Evolutionary conservation across 2,888 invertebrate species (phyloP), one percentile per base, ranked within the genome.

Genomic region (Sarcophaga carnaria): DNA sequence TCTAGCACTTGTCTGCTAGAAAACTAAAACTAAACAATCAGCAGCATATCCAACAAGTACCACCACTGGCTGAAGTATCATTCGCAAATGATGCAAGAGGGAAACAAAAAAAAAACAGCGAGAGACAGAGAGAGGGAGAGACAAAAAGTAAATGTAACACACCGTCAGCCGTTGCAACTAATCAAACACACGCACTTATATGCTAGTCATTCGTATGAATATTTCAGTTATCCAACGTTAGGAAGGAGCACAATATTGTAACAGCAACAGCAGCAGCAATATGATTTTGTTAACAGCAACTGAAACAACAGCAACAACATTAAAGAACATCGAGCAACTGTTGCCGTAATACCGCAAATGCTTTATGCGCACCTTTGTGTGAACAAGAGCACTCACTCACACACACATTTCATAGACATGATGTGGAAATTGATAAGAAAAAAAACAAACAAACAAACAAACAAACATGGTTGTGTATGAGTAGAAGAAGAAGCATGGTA

Each of bases 261-360:
- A 63, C 47, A 14, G 59, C 78, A 83, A n/a, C 83, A 63, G 60
- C 77, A 72, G 72, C 83, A 67, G 72, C 83, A 67, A 75, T 83
- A 77, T 74, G 86, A 72, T 86, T 66, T 85, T 85, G 85, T 85
- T 85, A 85, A 80, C 77, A 84, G 79, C 75, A 63, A 70, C 59
- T 69, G 47, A 3, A 54, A 20, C 66, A 67, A 54, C 37, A 76
- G 66, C 76, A 86, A 80, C 82, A 79, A 80, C 59, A 60, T 54
- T 54, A 54, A 54, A 14, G 54, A 80, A 81, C 79, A 87, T 66
- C 76, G 54, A 82, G 79, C 86, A 86, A 86, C 83, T 80, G 86
- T 86, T 83, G 86, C 86, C 83, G 72, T 86, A 83, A 86, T 86
- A 83, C 88, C 88, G 79, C 86, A 88, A 88, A 88, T 88, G 88